Evolutionary conservation across 2,888 invertebrate species (phyloP), one percentile per base, ranked within the genome.

Genomic region (Terebella lapidaria): DNA sequence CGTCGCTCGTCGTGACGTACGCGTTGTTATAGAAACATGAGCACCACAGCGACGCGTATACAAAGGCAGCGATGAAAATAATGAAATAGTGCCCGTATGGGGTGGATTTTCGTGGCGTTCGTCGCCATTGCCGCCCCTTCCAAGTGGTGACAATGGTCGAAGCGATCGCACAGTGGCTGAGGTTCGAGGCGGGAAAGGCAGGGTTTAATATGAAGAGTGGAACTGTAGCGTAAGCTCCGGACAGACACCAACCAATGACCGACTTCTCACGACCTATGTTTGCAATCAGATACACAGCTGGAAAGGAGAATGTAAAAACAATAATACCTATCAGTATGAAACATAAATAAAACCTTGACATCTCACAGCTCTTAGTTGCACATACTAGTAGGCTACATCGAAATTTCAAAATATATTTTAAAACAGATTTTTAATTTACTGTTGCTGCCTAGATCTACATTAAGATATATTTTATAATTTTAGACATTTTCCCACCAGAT

Each of bases 21-120:
- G 70, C 70, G 58, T 94, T 92, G 82, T 91, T 93, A 78, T 90
- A 92, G 24, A 94, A 81, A 1, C 58, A 61, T 2, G 58, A 58
- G 15, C 85, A 27, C 28, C 26, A 53, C 27, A 53, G 53, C 10
- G 27, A 27, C 29, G 27, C 10, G 53, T 53, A 53, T 5, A 53
- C 5, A 5, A 49, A 10, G 29, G 27, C 5, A 28, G 27, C 25
- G 5, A 28, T 28, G 10, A 25, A 27, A 15, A 53, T 5, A 25
- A 25, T 4, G 5, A 10, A 15, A 5, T 27, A 15, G 10, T 5
- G 29, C 15, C 53, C 5, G 27, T 5, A 15, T 4, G 15, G 28
- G 15, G 5, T 4, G 15, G 15, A 10, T 28, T 22, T 5, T 4
- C 5, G 15, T 27, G 15, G 5, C 27, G 27, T 15, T 15, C 27